These are phyloP conservation scores for Melikaiella ostensackeni DNA, from an alignment of 2,888 invertebrate genomes.

Conservation along the genomic window DNA sequence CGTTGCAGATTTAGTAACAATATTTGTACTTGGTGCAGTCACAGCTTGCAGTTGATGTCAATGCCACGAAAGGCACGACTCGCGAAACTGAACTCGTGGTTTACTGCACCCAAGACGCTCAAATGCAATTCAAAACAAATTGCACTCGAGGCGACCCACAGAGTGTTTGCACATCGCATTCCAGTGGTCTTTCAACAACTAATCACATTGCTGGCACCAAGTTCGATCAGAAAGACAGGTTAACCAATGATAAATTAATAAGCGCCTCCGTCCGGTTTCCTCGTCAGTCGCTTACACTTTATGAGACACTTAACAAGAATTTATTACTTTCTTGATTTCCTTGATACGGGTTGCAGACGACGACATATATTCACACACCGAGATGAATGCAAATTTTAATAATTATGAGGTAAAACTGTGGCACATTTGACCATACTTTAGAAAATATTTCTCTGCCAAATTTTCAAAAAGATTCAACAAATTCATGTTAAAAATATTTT, in stretches of 20 bases:
- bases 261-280: slow-evolving; percentile 4
- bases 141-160: slow-evolving; percentile 5
- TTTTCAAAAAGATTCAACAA: too few relatives aligned
- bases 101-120: slow-evolving; percentile 12
- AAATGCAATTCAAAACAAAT: slow-evolving; percentile 13
- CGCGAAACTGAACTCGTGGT: slow-evolving; percentile 13
- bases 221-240: slow-evolving; percentile 22
- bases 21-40: slow-evolving; percentile 4
- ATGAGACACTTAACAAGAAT: neutral
- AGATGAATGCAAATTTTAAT: neutral
- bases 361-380: neutral
- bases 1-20: slow-evolving; percentile 11
- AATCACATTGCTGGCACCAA: slow-evolving; percentile 13
- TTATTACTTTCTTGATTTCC: neutral
- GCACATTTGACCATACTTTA: too few relatives aligned
- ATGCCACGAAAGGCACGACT: slow-evolving; percentile 23
- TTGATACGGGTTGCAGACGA: neutral
- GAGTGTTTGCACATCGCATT: slow-evolving; percentile 24
- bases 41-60: slow-evolving; percentile 11
- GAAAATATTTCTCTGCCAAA: too few relatives aligned
- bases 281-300: slow-evolving; percentile 20
- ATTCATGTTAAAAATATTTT: too few relatives aligned
- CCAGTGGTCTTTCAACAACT: slow-evolving; percentile 35
- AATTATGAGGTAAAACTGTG: neutral
- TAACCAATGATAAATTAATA: slow-evolving; percentile 12